Base-by-base conservation (phyloP, 2,797 vertebrate species). In the Myripristis murdjan region DNA sequence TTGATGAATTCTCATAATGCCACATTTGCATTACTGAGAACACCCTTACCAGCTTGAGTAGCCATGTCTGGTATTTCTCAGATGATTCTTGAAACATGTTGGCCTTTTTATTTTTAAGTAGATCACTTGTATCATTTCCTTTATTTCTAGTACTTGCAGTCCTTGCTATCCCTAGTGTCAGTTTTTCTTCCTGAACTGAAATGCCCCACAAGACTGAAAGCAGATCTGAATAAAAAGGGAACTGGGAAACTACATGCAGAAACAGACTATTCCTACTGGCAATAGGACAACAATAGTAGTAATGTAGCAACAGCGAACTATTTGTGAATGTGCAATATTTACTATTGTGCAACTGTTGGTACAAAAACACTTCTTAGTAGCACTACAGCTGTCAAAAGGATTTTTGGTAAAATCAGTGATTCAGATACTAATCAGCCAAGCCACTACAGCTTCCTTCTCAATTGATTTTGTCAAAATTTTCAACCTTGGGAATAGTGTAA, bases 361-460 rank as follows among this genome's bases (percentile, higher is more conserved):
- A 35, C 52, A 75, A 67, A 67, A 83, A 56, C 24, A 65, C 24
- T 22, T 53, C 20, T 51, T 39, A 58, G 37, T 18, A 51, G 65
- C 47, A 71, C 26, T 28, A 22, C 72, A 73, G 69, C 70, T 69
- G 79, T 87, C 63, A 76, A 77, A 35, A 73, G 64, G 77, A 53
- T 77, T 88, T 87, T 87, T 74, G 55, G 62, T 64, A 59, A 84
- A 83, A 89, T 90, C 87, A 86, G 89, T 92, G 67, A 64, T 73
- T 93, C 43, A 91, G 91, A 91, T 89, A 89, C 90, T 91, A 81
- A 91, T 81, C 68, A 76, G 33, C 65, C 12, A 56, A 84, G 72
- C 60, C 77, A 72, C 87, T 77, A 48, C 43, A 58, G 37, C 62
- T 77, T 79, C 83, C 65, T 70, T 49, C 35, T 47, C 37, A 28